Evolutionary conservation across 35 echinoderm and acorn worm species (phyloP).

Genomic region (Acanthaster planci): DNA sequence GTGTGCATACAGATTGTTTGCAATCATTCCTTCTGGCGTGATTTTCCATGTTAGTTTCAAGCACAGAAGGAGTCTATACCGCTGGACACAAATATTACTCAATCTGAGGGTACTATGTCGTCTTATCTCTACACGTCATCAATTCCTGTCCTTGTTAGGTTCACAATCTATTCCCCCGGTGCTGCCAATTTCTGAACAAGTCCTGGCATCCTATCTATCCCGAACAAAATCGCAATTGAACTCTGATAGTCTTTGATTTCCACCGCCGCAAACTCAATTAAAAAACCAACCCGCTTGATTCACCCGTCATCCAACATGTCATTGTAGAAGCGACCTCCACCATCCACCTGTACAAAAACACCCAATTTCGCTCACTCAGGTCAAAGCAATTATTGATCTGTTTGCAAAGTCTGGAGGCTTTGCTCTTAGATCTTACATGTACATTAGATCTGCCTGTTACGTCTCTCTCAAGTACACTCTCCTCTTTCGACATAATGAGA

Average conservation of each 20-base stretch:
- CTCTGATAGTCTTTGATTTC: constrained; percentile 4
- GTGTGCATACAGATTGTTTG: neutral
- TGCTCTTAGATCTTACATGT: too few relatives aligned
- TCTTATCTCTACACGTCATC: neutral
- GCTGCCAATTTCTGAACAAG: neutral
- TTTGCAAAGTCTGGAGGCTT: neutral
- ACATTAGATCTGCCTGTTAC: too few relatives aligned
- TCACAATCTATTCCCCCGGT: neutral
- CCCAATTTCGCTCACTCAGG: neutral
- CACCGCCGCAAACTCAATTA: neutral
- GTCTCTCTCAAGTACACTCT: too few relatives aligned
- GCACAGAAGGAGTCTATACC: neutral
- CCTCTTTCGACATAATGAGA: too few relatives aligned
- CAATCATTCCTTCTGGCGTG: too few relatives aligned
- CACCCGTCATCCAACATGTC: neutral
- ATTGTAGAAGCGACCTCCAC: too few relatives aligned
- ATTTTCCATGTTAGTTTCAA: neutral
- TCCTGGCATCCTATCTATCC: too few relatives aligned
- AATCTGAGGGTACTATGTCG: neutral
- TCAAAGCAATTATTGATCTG: neutral
- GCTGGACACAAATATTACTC: neutral
- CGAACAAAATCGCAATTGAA: too few relatives aligned
- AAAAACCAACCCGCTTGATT: neutral
- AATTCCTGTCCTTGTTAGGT: neutral
- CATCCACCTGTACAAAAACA: neutral